Base-by-base conservation (phyloP, 1,140 invertebrate genomes). In the Ladona fulva region DNA sequence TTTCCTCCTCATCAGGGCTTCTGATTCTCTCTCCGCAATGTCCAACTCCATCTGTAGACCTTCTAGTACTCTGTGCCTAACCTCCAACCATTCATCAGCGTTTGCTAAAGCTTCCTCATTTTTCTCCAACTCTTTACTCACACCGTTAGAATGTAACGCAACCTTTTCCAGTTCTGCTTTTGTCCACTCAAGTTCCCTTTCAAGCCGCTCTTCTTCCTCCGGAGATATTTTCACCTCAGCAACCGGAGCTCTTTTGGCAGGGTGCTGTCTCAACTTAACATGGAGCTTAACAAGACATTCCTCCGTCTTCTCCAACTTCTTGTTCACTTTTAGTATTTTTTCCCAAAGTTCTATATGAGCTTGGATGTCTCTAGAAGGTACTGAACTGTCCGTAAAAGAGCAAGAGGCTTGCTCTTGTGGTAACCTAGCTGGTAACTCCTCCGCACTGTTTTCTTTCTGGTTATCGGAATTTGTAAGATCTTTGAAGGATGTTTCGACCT, bases 311-410 rank as follows among this genome's bases (percentile, higher is more conserved):
- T 92, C 88, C 74, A 94, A 84, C 79, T 89, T 87, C 80, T 92
- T 91, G 81, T 93, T 93, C 19, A 94, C 85, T 24, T 90, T 89
- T 10, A 91, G 87, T 25, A 93, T 87, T 82, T 90, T 91, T 81
- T 93, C 91, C 80, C 92, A 85, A 76, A 92, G 84, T 79, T 90
- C 89, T 6, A 92, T 82, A 84, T 91, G 88, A 74, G 82, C 82
- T 76, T 83, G 81, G 75, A 83, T 75, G n/a, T 79, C 76, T 5
- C 76, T 12, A 11, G 78, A 42, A 37, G 29, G 29, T 37, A 37
- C 8, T 8, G 29, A 37, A 37, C 29, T 37, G 29, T 37, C 29
- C 29, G 29, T 37, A 8, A 8, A 37, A 22, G 42, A 24, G 22
- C 44, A 19, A 19, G 14, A 19, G 14, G 52, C 52, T 16, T 66